Evolutionary conservation across 1,140 invertebrate species (phyloP), one percentile per base, ranked within the genome.

Genomic region (Aphaenogaster rudis): DNA sequence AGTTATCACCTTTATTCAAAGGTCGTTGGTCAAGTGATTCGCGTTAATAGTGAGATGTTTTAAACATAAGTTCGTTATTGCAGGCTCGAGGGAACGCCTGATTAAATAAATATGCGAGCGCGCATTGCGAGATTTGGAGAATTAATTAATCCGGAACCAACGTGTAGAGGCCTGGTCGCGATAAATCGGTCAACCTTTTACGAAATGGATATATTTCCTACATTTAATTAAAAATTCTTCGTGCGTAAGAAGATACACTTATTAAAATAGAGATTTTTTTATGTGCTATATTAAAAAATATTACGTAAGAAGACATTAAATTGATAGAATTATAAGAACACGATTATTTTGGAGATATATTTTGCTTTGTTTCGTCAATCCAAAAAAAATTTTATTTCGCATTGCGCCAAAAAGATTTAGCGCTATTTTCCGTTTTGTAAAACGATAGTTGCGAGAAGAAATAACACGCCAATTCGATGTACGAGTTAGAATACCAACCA

Each of bases 1-100:
- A 76, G 36, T 45, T 45, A 61, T 36, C 45, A 69, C 66, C 52
- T 33, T 45, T 45, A 72, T 84, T 74, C 69, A 84, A 84, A 84
- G 54, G 8, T 67, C 45, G 61, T 52, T 80, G 57, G 63, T 74
- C 80, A 61, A 72, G 45, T 50, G n/a, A 72, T 28, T 63, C 21
- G 28, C 42, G 39, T 64, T 17, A 42, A 39, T 45, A 72, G 69
- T 17, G 33, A 78, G 7, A 72, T 61, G 28, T 48, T 82, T 81
- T 82, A 74, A 74, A 69, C 63, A 80, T 52, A 7, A 42, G 13
- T 39, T 80, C 63, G n/a, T 80, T 80, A 54, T 8, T 54, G 45
- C 33, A 28, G 48, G n/a, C 2, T 69, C 33, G 48, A 52, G 17
- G n/a, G 21, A 45, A 17, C n/a, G 3, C 15, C 33, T 21, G 45